phyloP scores from a whole-genome alignment of 2,113 vertebrate genomes.

The Zosterops hypoxanthus region DNA sequence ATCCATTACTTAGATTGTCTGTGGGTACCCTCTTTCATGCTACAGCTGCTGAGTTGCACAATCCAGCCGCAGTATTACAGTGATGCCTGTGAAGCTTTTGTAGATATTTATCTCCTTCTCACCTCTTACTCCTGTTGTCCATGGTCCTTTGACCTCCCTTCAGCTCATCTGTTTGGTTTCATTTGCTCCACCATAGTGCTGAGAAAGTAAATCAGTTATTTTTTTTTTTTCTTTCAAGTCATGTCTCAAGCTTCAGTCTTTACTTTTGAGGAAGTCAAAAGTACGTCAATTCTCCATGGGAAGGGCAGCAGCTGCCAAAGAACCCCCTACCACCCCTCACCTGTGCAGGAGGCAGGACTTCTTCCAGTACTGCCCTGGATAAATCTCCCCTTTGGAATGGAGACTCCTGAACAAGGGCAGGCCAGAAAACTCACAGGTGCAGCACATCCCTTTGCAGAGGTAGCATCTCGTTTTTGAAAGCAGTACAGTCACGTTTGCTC shows the following conservation, averaged over 20 bases:
- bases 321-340: neutral
- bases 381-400: neutral
- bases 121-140: neutral
- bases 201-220: neutral
- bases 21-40: neutral
- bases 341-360: neutral
- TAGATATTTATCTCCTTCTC: neutral
- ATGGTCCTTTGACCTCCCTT: neutral
- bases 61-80: neutral
- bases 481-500: neutral
- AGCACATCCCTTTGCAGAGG: neutral
- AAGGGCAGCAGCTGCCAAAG: neutral
- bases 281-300: neutral
- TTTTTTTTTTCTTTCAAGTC: neutral
- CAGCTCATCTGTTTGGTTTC: neutral
- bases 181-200: neutral
- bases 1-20: neutral
- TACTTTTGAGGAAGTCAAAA: neutral
- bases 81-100: neutral
- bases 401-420: neutral
- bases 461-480: neutral
- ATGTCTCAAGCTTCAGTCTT: neutral
- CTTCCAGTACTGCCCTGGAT: neutral
- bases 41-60: neutral
- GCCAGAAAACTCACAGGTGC: fast-evolving